Conservation (phyloP, 2,797 vertebrate species). For the Leptatherina wallacei region DNA sequence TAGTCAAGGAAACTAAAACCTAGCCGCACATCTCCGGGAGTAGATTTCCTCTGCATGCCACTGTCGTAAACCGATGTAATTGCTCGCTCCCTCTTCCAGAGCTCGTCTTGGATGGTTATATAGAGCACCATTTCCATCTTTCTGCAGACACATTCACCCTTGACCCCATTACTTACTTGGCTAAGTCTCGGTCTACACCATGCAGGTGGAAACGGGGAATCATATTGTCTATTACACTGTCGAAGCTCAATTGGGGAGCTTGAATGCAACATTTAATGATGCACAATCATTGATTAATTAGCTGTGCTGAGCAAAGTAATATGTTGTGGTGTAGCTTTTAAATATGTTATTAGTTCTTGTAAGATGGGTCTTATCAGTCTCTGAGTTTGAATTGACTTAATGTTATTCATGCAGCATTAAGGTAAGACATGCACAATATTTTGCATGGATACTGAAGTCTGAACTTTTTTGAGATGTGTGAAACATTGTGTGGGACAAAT, state of each 20-base stretch:
- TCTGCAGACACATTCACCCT: slow-evolving; percentile 39
- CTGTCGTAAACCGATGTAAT: slow-evolving; percentile 53
- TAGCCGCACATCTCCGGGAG: slow-evolving; percentile 2
- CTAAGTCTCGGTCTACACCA: slow-evolving; percentile 48
- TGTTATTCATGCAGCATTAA: neutral
- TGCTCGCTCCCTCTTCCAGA: slow-evolving; percentile 32
- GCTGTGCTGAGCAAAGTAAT: slow-evolving; percentile 17
- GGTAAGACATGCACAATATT: neutral
- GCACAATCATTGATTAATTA: slow-evolving; percentile 44
- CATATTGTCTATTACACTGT: slow-evolving; percentile 21
- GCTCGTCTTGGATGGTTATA: slow-evolving; percentile 48
- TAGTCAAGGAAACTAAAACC: slow-evolving; percentile 48
- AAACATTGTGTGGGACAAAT: neutral
- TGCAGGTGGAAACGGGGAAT: slow-evolving; percentile 56
- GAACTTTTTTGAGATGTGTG: neutral
- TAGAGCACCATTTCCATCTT: slow-evolving; percentile 55
- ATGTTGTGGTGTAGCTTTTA: slow-evolving; percentile 11
- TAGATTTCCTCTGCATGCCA: slow-evolving; percentile 10
- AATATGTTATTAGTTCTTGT: slow-evolving; percentile 19
- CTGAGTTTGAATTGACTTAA: neutral
- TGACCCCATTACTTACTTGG: slow-evolving; percentile 60
- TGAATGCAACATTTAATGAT: slow-evolving; percentile 18
- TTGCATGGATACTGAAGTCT: neutral
- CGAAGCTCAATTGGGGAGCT: slow-evolving; percentile 6
- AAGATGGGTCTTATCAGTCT: neutral